Conservation (phyloP, 2,113 vertebrate species). For the Lasiurus cinereus region DNA sequence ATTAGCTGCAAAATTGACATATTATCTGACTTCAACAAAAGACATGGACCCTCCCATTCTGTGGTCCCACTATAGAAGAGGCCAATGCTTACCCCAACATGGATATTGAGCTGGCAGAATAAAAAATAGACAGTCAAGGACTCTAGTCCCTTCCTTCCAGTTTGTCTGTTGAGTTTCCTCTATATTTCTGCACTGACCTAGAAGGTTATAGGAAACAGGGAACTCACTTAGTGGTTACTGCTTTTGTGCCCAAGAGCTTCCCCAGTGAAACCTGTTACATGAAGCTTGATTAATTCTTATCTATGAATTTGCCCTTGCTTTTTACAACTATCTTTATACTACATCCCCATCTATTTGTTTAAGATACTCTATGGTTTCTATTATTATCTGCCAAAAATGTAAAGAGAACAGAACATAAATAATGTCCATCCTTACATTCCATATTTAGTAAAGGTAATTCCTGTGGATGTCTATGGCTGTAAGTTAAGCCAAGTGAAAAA, state of each 20-base stretch:
- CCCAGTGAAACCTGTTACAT: too few species aligned
- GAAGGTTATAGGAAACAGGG: neutral
- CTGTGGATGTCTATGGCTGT: neutral
- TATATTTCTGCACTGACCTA: neutral
- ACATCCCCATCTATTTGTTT: neutral
- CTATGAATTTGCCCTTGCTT: neutral
- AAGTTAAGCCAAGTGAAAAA: neutral
- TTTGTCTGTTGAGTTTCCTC: conserved; percentile 1
- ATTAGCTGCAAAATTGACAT: neutral
- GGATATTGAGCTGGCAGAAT: neutral
- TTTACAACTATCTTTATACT: neutral
- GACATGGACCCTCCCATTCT: neutral
- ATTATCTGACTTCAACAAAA: neutral
- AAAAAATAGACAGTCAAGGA: neutral
- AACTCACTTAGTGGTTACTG: neutral
- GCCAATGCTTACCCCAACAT: neutral
- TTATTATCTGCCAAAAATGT: neutral
- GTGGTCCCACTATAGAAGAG: neutral
- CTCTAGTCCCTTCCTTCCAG: neutral
- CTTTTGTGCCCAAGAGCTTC: neutral
- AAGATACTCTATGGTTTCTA: neutral
- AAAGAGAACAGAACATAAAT: neutral
- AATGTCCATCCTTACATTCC: neutral
- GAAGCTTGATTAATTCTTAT: neutral
- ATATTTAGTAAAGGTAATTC: neutral